Percentiles rank a stretch among this genome's conserved stretches.
Evolutionary conservation across 2,113 vertebrate species (phyloP).

Genomic region (Vireo altiloquus): DNA sequence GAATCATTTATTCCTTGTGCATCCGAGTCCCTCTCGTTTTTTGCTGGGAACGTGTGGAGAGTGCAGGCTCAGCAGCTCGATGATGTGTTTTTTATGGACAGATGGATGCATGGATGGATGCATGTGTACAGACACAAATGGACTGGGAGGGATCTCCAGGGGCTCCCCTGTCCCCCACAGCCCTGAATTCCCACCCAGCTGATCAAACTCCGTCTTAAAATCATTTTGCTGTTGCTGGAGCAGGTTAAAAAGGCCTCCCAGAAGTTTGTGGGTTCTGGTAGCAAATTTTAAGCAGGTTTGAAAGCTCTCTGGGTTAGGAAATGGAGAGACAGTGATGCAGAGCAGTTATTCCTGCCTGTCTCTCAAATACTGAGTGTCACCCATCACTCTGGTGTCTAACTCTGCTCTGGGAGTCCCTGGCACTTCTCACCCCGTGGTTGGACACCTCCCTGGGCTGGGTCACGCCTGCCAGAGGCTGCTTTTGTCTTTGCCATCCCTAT

Average conservation of each 20-base stretch:
- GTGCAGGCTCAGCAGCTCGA: background rate
- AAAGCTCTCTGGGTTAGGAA: background rate
- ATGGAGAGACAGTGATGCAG: background rate
- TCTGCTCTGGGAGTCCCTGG: background rate
- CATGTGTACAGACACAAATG: fast-evolving
- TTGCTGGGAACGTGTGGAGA: background rate
- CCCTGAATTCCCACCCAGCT: background rate
- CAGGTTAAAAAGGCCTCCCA: background rate
- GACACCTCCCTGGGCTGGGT: background rate
- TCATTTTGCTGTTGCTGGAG: background rate
- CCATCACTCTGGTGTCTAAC: fast-evolving
- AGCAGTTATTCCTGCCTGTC: background rate
- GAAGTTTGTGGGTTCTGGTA: background rate
- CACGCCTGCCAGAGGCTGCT: background rate
- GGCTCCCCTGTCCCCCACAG: background rate
- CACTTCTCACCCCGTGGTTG: background rate
- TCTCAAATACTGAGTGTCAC: fast-evolving
- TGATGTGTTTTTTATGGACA: background rate
- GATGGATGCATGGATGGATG: background rate
- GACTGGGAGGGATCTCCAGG: background rate
- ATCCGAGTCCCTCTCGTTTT: background rate
- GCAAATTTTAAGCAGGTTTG: background rate
- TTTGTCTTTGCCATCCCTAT: background rate
- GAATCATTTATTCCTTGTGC: background rate
- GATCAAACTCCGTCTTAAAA: background rate